These are phyloP conservation scores for Ascaphus truei DNA, from an alignment of 2,113 vertebrate species.

Conservation along the genomic window DNA sequence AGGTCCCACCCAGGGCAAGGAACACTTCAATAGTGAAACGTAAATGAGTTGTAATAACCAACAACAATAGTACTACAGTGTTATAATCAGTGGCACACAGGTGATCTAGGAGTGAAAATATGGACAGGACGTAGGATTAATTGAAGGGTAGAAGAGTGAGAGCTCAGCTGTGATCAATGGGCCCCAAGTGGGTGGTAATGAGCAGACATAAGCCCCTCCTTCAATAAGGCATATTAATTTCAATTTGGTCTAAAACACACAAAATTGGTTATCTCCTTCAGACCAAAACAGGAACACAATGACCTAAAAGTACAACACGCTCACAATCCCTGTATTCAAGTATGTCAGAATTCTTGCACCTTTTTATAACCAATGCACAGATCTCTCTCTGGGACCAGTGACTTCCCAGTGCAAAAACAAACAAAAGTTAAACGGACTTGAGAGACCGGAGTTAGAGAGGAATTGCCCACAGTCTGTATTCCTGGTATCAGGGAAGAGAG, in stretches of 20 bases:
- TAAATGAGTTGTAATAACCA: neutral
- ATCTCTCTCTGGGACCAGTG: neutral
- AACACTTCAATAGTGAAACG: neutral
- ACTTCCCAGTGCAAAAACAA: constrained; percentile 17
- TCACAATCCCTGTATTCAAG: constrained; percentile 22
- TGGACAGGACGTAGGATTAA: neutral
- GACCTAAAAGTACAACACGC: neutral
- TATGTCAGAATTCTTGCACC: constrained; percentile 32
- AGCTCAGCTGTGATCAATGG: no score
- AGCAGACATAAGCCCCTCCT: neutral
- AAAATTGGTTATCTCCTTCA: constrained; percentile 4
- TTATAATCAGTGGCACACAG: neutral
- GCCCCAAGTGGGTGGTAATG: neutral
- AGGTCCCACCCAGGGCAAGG: neutral
- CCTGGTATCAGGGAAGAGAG: neutral
- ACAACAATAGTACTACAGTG: neutral
- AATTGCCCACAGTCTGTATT: neutral
- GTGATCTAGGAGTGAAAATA: neutral
- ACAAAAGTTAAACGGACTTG: no score
- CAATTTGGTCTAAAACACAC: neutral
- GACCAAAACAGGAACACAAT: neutral
- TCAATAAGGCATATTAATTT: neutral
- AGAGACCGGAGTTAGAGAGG: neutral
- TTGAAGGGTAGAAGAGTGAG: neutral
- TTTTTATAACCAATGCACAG: neutral